These are phyloP conservation scores for Drosophila nr. perissopoda DNA, from an alignment of 2,888 invertebrate genomes.

Conservation along the genomic window DNA sequence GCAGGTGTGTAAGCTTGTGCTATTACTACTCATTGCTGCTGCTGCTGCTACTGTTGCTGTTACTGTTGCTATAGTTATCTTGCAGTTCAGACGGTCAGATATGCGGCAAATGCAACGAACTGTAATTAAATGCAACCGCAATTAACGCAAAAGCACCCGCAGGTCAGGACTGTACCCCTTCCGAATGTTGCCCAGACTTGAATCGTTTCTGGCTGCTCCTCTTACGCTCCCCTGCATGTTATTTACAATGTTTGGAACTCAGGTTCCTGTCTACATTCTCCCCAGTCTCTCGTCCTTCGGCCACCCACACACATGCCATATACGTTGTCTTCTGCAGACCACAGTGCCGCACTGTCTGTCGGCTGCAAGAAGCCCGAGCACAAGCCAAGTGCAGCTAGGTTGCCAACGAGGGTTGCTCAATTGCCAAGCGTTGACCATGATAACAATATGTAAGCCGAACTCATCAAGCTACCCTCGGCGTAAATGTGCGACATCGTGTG, in stretches of 20 bases:
- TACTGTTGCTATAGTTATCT: background rate
- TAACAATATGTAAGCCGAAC: background rate
- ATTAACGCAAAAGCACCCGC: constrained; percentile 79
- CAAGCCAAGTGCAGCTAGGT: constrained; percentile 32
- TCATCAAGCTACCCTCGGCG: constrained; percentile 32
- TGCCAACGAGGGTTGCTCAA: constrained; percentile 27
- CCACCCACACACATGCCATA: constrained; percentile 11
- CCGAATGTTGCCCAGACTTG: constrained; percentile 12
- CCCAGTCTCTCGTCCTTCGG: background rate
- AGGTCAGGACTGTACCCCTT: constrained; percentile 44
- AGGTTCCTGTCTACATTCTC: constrained; percentile 53
- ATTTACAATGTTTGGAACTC: constrained; percentile 73
- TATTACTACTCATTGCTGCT: background rate
- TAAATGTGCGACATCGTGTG: constrained; percentile 43
- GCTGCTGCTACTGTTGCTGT: background rate
- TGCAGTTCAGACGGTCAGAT: constrained; percentile 26
- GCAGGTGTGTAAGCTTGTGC: constrained; percentile 21
- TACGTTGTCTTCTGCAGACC: constrained; percentile 45
- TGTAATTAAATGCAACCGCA: constrained; percentile 81
- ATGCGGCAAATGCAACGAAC: constrained; percentile 67
- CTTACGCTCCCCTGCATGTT: constrained; percentile 48
- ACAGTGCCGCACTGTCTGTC: constrained; percentile 49
- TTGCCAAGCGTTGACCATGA: background rate
- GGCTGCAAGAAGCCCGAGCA: constrained; percentile 49
- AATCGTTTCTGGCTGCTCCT: background rate